phyloP scores from a whole-genome alignment of 1,140 invertebrate genomes.

The Panonychus citri region DNA sequence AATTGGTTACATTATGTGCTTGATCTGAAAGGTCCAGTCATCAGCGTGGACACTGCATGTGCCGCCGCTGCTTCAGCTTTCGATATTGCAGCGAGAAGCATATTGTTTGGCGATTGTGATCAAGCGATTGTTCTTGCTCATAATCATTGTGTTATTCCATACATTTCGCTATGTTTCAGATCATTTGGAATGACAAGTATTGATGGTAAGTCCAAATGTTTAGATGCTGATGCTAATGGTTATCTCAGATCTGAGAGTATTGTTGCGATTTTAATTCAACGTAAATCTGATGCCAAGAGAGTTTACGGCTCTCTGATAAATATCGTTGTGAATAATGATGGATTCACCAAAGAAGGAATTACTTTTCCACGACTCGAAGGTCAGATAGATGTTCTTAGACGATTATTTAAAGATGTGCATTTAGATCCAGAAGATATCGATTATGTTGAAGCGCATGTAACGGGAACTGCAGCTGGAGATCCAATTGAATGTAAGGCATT shows the following conservation, averaged over 20 bases:
- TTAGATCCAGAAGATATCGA: conserved; percentile 52
- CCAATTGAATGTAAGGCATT: conserved; percentile 60
- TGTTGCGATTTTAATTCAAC: conserved; percentile 28
- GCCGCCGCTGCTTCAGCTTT: conserved; percentile 49
- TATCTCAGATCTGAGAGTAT: conserved; percentile 22
- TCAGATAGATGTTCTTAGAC: conserved; percentile 56
- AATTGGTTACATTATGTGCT: neutral
- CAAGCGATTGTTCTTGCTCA: neutral
- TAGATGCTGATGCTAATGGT: conserved; percentile 7
- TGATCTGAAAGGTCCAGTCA: conserved; percentile 67
- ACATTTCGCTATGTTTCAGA: neutral
- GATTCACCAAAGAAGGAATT: conserved; percentile 49
- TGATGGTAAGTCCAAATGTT: conserved; percentile 2
- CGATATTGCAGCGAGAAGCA: conserved; percentile 41
- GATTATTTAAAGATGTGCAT: conserved; percentile 54
- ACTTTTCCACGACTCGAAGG: conserved; percentile 66
- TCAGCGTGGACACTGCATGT: conserved; percentile 77
- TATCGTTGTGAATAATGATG: conserved; percentile 65
- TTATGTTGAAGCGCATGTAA: conserved; percentile 88
- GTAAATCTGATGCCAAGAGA: conserved; percentile 21
- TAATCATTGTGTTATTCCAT: neutral
- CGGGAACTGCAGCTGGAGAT: conserved; percentile 35
- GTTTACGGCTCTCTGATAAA: conserved; percentile 36
- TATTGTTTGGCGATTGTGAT: neutral
- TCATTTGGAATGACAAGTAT: neutral